These are phyloP conservation scores for Epizoanthus rinbou DNA, from an alignment of 92 coral and sea anemone genomes.

Conservation along the genomic window DNA sequence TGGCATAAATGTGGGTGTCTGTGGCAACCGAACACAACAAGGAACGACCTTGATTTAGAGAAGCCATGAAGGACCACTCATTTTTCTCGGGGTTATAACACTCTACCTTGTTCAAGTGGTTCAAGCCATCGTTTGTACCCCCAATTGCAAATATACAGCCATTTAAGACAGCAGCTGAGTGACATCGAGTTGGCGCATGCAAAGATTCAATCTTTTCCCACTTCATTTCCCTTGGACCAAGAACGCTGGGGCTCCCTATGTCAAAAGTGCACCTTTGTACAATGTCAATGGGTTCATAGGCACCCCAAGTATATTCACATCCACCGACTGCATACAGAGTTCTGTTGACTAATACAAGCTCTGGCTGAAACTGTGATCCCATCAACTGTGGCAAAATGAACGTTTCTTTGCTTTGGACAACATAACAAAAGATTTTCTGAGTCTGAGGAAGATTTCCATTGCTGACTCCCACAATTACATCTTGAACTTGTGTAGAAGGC, in stretches of 20 bases:
- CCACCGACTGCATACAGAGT: conserved; percentile 39
- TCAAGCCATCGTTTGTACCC: conserved; percentile 43
- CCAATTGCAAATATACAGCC: conserved; percentile 41
- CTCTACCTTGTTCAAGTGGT: conserved; percentile 30
- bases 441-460: conserved; percentile 23
- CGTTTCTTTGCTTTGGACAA: conserved; percentile 37
- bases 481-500: conserved; percentile 34
- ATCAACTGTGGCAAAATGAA: conserved; percentile 10
- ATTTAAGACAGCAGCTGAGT: conserved; percentile 31
- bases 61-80: conserved; percentile 41
- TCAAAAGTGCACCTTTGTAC: conserved; percentile 34
- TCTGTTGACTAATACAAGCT: conserved; percentile 14
- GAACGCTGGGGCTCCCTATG: conserved; percentile 25
- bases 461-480: conserved; percentile 34
- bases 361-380: conserved; percentile 36
- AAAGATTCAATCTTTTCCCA: conserved; percentile 41
- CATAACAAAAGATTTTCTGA: conserved; percentile 42
- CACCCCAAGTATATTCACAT: conserved; percentile 30
- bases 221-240: conserved; percentile 29
- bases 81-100: conserved; percentile 31
- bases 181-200: conserved; percentile 37
- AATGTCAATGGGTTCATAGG: conserved; percentile 25
- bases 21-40: conserved; percentile 38
- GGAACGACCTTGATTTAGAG: conserved; percentile 36
- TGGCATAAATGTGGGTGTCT: conserved; percentile 39